Evolutionary conservation across 2,888 invertebrate genomes (phyloP).

Genomic region (Mythimna impura): DNA sequence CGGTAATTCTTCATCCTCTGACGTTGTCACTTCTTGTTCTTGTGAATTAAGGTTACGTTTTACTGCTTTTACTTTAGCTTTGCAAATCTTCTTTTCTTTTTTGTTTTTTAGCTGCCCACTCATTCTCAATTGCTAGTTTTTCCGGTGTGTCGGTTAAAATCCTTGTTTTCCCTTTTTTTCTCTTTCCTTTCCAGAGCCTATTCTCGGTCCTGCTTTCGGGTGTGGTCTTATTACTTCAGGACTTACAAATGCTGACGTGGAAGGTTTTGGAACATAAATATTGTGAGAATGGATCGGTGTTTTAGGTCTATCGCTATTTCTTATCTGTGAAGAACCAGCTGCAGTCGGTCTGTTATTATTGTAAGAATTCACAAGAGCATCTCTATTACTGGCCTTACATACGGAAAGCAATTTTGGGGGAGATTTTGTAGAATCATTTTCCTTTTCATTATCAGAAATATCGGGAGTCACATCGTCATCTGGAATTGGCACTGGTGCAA

Average conservation of each 20-base stretch:
- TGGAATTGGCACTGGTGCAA: neutral
- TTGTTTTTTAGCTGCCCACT: neutral
- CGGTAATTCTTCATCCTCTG: neutral
- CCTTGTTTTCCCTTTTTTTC: neutral
- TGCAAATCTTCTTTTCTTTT: neutral
- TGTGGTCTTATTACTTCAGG: neutral
- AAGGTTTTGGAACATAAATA: neutral
- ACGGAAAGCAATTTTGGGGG: neutral
- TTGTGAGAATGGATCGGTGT: too few relatives aligned
- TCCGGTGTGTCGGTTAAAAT: neutral
- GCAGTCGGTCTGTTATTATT: neutral
- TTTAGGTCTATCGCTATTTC: neutral
- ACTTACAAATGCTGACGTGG: neutral
- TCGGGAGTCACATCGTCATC: neutral
- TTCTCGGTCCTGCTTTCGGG: neutral
- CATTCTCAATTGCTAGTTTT: constrained; percentile 1
- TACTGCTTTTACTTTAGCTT: neutral
- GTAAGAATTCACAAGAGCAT: neutral
- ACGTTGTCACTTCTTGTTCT: neutral
- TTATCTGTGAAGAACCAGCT: neutral
- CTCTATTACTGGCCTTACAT: neutral
- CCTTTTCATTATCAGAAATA: neutral
- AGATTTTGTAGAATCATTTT: neutral
- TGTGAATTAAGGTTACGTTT: neutral
- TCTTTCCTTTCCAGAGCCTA: neutral